Evolutionary conservation across 2,113 vertebrate species (phyloP).

Genomic region (Ochotona curzoniae): DNA sequence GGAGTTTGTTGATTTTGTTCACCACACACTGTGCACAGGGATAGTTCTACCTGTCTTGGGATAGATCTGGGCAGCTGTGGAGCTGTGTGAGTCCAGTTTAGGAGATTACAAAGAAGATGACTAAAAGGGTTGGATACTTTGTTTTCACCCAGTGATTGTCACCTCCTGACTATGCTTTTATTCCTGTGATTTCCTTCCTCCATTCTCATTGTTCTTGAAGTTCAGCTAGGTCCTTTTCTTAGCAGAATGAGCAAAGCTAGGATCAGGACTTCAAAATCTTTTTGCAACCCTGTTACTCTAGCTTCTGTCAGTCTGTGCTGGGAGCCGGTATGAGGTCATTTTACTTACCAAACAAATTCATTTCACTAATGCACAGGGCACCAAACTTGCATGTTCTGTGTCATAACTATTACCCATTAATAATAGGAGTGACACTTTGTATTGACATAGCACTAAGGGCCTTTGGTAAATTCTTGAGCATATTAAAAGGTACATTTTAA

Average conservation of each 20-base stretch:
- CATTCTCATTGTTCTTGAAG: slow-evolving; percentile 30
- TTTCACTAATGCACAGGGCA: slow-evolving; percentile 58
- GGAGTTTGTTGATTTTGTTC: slow-evolving; percentile 54
- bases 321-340: slow-evolving; percentile 16
- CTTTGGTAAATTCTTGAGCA: slow-evolving; percentile 28
- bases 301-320: not conserved
- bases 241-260: slow-evolving; percentile 13
- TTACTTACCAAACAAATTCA: slow-evolving; percentile 24
- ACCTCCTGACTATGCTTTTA: not conserved
- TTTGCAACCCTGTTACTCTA: not conserved
- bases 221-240: slow-evolving; percentile 40
- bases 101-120: not conserved
- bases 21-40: not conserved
- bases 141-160: not conserved
- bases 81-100: not conserved
- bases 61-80: slow-evolving; percentile 6
- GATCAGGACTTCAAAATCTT: slow-evolving; percentile 40
- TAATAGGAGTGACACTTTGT: not conserved
- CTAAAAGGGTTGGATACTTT: not conserved
- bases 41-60: slow-evolving; percentile 59
- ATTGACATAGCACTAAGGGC: slow-evolving; percentile 31
- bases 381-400: slow-evolving; percentile 29
- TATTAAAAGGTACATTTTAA: slow-evolving; percentile 44
- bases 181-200: slow-evolving; percentile 23
- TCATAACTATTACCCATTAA: slow-evolving; percentile 31